Conservation (phyloP, 92 coral and sea anemone species). For the Bergia sp. region DNA sequence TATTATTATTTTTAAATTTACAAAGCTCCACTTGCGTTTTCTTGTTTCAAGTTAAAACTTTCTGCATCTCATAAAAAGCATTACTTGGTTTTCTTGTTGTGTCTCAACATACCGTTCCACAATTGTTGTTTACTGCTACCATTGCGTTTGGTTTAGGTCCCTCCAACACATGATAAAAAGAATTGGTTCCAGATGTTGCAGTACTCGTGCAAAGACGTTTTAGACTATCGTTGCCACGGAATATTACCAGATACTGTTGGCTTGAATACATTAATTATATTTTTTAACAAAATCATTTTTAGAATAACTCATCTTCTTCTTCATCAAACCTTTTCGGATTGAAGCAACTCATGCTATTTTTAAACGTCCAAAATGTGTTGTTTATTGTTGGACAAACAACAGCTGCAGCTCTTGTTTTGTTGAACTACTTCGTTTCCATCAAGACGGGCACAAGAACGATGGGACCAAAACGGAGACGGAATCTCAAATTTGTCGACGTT, state of each 20-base stretch:
- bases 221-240: no score
- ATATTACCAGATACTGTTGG: neutral
- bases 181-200: neutral
- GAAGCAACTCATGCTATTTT: neutral
- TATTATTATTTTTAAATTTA: no score
- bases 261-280: neutral
- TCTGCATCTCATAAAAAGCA: no score
- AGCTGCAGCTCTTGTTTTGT: neutral
- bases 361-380: constrained; percentile 20
- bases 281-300: no score
- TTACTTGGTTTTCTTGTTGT: no score
- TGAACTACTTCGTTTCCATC: neutral
- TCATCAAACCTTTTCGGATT: neutral
- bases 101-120: no score
- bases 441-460: neutral
- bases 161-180: neutral
- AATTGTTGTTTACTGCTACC: neutral
- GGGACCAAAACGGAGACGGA: neutral
- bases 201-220: no score
- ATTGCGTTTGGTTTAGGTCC: neutral
- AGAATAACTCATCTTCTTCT: neutral
- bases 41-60: no score
- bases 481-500: neutral
- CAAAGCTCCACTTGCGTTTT: no score
- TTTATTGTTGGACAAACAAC: neutral